These are phyloP conservation scores for Agrilus mali DNA, from an alignment of 2,888 invertebrate species.

Conservation along the genomic window DNA sequence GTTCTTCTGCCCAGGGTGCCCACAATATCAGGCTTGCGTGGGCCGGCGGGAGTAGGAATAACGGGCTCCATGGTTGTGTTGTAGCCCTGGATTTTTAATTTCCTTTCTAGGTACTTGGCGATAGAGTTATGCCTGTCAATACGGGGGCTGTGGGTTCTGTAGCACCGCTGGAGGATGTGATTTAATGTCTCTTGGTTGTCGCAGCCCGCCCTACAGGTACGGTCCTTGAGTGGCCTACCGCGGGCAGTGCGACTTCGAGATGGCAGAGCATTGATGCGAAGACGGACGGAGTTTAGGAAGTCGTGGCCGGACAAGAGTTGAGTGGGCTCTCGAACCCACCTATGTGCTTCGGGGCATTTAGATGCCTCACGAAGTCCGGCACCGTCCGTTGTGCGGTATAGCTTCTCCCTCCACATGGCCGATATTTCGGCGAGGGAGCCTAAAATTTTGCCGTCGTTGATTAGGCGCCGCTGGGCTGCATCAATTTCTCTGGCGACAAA, in stretches of 20 bases:
- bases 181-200: conserved; percentile 21
- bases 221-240: conserved; percentile 8
- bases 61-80: conserved; percentile 17
- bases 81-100: conserved; percentile 18
- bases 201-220: conserved; percentile 23
- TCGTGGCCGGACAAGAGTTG: conserved; percentile 20
- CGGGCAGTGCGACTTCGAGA: conserved; percentile 17
- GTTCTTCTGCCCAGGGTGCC: conserved; percentile 5
- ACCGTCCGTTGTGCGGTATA: conserved; percentile 16
- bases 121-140: conserved; percentile 23
- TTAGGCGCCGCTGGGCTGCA: conserved; percentile 6
- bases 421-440: no score
- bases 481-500: no score
- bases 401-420: conserved; percentile 2
- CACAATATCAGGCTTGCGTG: conserved; percentile 24
- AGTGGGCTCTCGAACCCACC: conserved; percentile 12
- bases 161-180: conserved; percentile 23
- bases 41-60: conserved; percentile 16
- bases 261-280: conserved; percentile 17
- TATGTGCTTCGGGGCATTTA: background rate
- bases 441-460: background rate
- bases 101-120: conserved; percentile 12
- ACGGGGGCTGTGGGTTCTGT: conserved; percentile 25
- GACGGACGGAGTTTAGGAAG: conserved; percentile 21
- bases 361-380: conserved; percentile 10